phyloP scores from a whole-genome alignment of 2,113 vertebrate genomes.

The Oenanthe melanoleuca region DNA sequence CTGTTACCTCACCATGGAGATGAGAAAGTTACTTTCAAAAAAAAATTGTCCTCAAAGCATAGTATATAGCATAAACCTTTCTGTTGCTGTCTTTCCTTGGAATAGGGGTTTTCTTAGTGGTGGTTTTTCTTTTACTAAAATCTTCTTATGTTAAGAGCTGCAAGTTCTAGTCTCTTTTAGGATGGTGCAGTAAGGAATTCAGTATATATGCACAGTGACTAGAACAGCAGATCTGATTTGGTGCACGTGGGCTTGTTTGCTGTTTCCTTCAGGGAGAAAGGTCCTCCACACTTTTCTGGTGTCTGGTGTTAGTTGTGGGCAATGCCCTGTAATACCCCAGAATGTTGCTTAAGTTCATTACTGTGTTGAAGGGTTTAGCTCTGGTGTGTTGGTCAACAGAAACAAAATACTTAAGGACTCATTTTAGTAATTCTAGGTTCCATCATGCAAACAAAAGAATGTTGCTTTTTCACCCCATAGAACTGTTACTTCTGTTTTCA shows the following conservation, averaged over 20 bases:
- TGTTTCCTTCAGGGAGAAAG: neutral
- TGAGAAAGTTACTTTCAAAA: neutral
- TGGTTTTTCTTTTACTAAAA: neutral
- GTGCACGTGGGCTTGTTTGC: neutral
- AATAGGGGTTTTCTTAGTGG: neutral
- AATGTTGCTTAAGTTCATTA: neutral
- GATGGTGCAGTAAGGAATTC: neutral
- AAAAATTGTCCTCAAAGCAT: neutral
- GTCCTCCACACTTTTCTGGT: neutral
- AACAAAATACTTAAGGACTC: neutral
- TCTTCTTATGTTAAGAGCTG: neutral
- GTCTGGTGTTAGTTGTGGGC: neutral
- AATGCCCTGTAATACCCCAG: neutral
- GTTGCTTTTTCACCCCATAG: neutral
- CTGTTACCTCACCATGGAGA: neutral
- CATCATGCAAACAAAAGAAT: neutral
- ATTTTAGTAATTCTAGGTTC: neutral
- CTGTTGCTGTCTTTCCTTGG: neutral
- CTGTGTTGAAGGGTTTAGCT: neutral
- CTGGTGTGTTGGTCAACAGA: neutral
- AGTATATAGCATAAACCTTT: neutral
- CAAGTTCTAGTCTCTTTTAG: neutral
- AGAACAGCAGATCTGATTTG: neutral
- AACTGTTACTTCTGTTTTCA: neutral
- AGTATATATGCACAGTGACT: fast-evolving